A percentile compares a stretch with the other conserved stretches of the same genome.
Evolutionary conservation across 92 coral and sea anemone genomes (phyloP).

Genomic region (Ricordea florida): DNA sequence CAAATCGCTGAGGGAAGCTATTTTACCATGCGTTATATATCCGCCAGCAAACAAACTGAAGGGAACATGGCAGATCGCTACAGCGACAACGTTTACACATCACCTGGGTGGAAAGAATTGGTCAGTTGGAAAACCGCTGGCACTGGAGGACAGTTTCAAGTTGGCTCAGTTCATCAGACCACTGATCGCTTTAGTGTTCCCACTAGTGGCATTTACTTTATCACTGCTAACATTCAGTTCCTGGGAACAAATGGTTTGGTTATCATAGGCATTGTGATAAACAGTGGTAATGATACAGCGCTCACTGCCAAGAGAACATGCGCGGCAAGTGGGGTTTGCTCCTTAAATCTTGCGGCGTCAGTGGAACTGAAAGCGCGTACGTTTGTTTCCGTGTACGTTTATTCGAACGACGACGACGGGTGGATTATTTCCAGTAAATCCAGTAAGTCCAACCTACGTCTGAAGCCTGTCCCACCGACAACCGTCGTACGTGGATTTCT

Average conservation of each 20-base stretch:
- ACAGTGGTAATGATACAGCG: conserved; percentile 44
- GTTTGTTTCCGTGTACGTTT: conserved; percentile 27
- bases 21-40: conserved; percentile 40
- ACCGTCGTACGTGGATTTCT: conserved; percentile 38
- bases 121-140: conserved; percentile 66
- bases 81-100: conserved; percentile 27
- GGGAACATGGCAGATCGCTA: conserved; percentile 65
- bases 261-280: conserved; percentile 28
- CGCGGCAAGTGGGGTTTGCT: neutral
- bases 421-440: conserved; percentile 56
- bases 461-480: conserved; percentile 18
- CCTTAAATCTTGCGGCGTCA: conserved; percentile 40
- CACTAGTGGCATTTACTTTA: conserved; percentile 31
- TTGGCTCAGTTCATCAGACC: conserved; percentile 64
- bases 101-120: conserved; percentile 58
- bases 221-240: conserved; percentile 38
- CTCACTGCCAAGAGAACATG: conserved; percentile 29
- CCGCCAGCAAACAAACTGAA: conserved; percentile 13
- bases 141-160: conserved; percentile 53
- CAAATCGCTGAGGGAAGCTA: conserved; percentile 28
- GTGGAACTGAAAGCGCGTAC: conserved; percentile 24
- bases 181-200: conserved; percentile 51
- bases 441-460: conserved; percentile 43
- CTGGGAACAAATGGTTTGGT: conserved; percentile 3
- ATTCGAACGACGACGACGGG: conserved; percentile 36